phyloP scores from a whole-genome alignment of 1,140 invertebrate genomes.

The Nasonia giraulti region DNA sequence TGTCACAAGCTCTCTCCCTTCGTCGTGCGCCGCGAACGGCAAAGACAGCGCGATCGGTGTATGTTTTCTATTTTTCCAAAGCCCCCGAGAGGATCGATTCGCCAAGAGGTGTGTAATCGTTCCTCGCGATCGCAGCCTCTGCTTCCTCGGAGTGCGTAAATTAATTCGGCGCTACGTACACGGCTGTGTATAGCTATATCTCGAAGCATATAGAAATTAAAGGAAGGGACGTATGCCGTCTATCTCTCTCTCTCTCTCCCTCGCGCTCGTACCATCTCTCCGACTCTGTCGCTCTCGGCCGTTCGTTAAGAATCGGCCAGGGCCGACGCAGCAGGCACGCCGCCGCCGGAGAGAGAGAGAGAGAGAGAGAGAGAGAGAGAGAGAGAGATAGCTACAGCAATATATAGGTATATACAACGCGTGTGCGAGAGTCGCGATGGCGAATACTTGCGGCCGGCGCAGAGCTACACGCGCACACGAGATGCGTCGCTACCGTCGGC shows the following conservation, averaged over 20 bases:
- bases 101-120: background rate
- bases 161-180: background rate
- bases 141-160: background rate
- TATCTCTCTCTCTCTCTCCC: background rate
- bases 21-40: no score
- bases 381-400: background rate
- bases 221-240: background rate
- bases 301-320: conserved; percentile 41
- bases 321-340: conserved; percentile 28
- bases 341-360: background rate
- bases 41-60: background rate
- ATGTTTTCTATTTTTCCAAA: background rate
- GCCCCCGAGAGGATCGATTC: background rate
- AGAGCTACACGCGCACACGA: background rate
- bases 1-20: background rate
- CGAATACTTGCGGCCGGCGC: conserved; percentile 35
- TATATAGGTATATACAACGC: background rate
- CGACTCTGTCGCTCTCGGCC: background rate
- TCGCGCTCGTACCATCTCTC: background rate
- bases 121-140: background rate
- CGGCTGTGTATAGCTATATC: background rate
- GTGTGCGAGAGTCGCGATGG: conserved; percentile 4
- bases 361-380: no score
- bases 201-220: background rate
- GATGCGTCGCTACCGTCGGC: background rate